Evolutionary conservation across 2,113 vertebrate species (phyloP).

Genomic region (Bothrops jararaca): DNA sequence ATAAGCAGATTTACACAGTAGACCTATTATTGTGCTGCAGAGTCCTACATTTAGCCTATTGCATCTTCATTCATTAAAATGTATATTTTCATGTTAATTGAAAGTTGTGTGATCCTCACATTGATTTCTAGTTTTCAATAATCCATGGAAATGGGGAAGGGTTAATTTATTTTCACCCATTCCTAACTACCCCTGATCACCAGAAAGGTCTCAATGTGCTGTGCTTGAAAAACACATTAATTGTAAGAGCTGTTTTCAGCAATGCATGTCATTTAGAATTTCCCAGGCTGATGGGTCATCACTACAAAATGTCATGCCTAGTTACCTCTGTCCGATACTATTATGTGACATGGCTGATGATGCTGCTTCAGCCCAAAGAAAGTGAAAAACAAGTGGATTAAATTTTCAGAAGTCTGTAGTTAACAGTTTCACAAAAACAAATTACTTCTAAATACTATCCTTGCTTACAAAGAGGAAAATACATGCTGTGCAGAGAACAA

Average conservation of each 20-base stretch:
- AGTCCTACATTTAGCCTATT: neutral
- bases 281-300: slow-evolving; percentile 37
- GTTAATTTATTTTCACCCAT: neutral
- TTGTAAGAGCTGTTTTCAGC: slow-evolving; percentile 27
- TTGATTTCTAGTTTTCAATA: neutral
- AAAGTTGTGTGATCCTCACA: neutral
- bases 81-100: neutral
- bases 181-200: neutral
- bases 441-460: slow-evolving; percentile 1
- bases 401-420: slow-evolving; percentile 19
- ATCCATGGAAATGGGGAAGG: neutral
- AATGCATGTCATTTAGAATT: slow-evolving; percentile 35
- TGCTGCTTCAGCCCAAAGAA: slow-evolving; percentile 17
- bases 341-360: slow-evolving; percentile 21
- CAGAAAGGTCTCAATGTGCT: slow-evolving; percentile 18
- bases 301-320: slow-evolving; percentile 23
- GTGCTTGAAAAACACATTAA: slow-evolving; percentile 46
- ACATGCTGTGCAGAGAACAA: slow-evolving; percentile 13
- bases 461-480: slow-evolving; percentile 19
- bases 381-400: slow-evolving; percentile 5
- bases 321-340: slow-evolving; percentile 29
- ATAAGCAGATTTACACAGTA: neutral
- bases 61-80: neutral
- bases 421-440: slow-evolving; percentile 18
- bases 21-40: neutral